Evolutionary conservation across 2,113 vertebrate species (phyloP), one percentile per base, ranked within the genome.

Genomic region (Brachyistius frenatus): DNA sequence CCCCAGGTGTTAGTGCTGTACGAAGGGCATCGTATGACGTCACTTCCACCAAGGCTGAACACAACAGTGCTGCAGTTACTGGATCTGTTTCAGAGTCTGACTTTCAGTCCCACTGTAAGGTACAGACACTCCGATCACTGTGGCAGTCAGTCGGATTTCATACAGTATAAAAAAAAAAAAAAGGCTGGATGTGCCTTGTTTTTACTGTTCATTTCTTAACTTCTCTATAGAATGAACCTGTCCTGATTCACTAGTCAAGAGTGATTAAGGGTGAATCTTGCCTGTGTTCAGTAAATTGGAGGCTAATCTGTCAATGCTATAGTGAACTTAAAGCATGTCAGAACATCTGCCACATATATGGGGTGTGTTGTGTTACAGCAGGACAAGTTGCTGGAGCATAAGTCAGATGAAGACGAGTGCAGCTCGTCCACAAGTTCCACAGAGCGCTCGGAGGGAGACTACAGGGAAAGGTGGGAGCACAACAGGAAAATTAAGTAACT

Each of bases 371-470:
- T 46, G 4, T 75, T 70, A 50, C 49, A 83, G 67, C 83, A 89
- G 68, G 89, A 89, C 52, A 90, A 84, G 50, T 32, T 83, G 66
- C 63, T 39, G 14, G 85, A 68, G 72, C 92, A 78, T 76, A 90
- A 66, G 8, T 97, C 96, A 53, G 96, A 97, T 37, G 94, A 95
- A 65, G 96, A 97, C 32, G 97, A 99, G 49, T 92, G 95, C 73
- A 96, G 93, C 87, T 98, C 97, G 64, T 99, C 98, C 65, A 95
- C 97, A 80, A 98, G 97, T 88, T 99, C 98, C 67, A 96, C 96
- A 11, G 97, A 99, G 46, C 97, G 95, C 47, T 98, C 95, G 53
- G 97, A 97, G 80, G 96, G 95, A 30, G 96, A 97, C 81, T 93
- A 89, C 79, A 96, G 89, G 78, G 97, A 97, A 72, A 92, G 91